Evolutionary conservation across 2,888 invertebrate genomes (phyloP), one percentile per base, ranked within the genome.

Genomic region (Charanyca ferruginea): DNA sequence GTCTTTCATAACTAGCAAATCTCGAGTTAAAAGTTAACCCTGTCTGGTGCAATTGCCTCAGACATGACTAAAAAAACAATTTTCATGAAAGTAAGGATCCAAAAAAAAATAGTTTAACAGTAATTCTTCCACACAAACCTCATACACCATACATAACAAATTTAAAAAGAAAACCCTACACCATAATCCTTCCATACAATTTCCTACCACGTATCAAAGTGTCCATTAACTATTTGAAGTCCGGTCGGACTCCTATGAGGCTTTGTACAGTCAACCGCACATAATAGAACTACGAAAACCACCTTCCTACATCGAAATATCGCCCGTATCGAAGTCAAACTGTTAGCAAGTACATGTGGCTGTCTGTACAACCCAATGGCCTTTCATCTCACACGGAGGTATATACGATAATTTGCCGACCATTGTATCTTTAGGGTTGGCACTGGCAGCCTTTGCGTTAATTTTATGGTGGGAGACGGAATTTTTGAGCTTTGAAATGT

Each of bases 401-500:
- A 74, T 68, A 68, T 66, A 80, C 66, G 69, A 69, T 80, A 77
- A 81, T 82, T 75, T 82, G 79, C 77, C 63, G 61, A 44, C 80
- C 77, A 83, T 83, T 83, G 81, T 82, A 74, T 68, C 9, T 7
- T 5, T 71, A 81, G 75, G 73, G 80, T 16, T 80, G 67, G 9
- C 79, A 72, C 13, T 80, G 67, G 9, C 79, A 72, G 20, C 25
- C 59, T 59, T 57, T 32, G 9, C 41, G 25, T 49, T 47, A 22
- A 51, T 73, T 74, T 72, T 61, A 52, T 57, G 52, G 35, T n/a
- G 9, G 32, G 16, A 63, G 0, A 8, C 1, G 13, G 38, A n/a
- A 16, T 44, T 69, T 52, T 44, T 49, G 23, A 44, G n/a, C 5
- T 68, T 45, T 45, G 2, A 57, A 25, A 55, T 38, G 8, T 22